Evolutionary conservation across 2,113 vertebrate species (phyloP), one percentile per base, ranked within the genome.

Genomic region (Gambusia affinis): DNA sequence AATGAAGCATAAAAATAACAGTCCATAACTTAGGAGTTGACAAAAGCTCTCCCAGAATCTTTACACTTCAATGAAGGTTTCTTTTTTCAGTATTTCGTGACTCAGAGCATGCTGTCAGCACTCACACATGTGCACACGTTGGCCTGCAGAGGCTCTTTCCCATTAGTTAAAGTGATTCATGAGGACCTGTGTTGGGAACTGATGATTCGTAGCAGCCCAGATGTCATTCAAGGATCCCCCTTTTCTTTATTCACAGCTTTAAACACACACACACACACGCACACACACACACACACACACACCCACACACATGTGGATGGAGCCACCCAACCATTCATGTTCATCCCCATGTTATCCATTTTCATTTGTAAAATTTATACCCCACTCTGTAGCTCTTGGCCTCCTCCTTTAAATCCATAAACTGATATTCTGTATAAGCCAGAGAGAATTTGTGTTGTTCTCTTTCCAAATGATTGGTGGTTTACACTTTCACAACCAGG

Each of bases 81-180:
- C 4, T 33, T 66, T 22, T n/a, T 54, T 31, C 39, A 10, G 19
- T 60, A 42, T 24, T 71, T 75, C 60, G 61, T 37, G 3, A 76
- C 35, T 17, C 11, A n/a, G 22, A 24, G 12, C 42, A 24, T 33
- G 10, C 7, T 37, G 31, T 27, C 4, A 24, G 17, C 60, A 66
- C 54, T 68, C 24, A 61, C 57, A 67, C 22, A 57, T 12, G 12
- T n/a, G 69, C 61, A 67, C 60, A 64, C 60, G 61, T 8, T 8
- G 42, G 63, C 28, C 30, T 22, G 64, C 35, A 35, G 70, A 67
- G 42, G 14, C 31, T n/a, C 60, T 8, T 4, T 11, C 44, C 60
- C 74, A 85, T 89, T 81, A 81, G 60, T 88, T 87, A 74, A 78
- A 79, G 62, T 91, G 86, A 91, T 83, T 91, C 61, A 88, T 80